A percentile compares a stretch with the other conserved stretches of the same genome.
These are phyloP conservation scores for Cnemophilus loriae DNA, from an alignment of 2,113 vertebrate species.

Conservation along the genomic window DNA sequence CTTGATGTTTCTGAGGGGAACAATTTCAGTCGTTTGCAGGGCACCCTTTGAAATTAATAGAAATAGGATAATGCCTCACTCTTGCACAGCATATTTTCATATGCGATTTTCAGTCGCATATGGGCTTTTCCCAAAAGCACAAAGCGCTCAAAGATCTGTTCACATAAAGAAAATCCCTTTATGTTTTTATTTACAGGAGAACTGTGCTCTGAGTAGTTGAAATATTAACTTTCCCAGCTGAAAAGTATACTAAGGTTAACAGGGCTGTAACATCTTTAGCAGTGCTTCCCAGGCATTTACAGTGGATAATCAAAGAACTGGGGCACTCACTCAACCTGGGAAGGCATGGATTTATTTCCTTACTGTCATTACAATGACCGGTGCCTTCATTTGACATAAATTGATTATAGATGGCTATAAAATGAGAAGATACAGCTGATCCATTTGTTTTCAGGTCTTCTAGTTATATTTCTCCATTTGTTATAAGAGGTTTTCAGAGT, in stretches of 20 bases:
- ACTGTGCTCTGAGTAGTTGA: neutral
- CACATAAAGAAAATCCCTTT: constrained; percentile 3
- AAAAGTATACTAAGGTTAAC: neutral
- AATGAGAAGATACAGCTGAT: neutral
- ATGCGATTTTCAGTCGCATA: neutral
- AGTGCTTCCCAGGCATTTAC: neutral
- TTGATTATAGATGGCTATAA: neutral
- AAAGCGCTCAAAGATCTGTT: neutral
- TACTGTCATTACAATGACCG: neutral
- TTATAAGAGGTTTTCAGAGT: neutral
- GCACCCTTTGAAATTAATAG: neutral
- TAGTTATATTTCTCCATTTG: neutral
- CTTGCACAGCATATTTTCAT: neutral
- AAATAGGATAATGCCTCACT: neutral
- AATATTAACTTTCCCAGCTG: neutral
- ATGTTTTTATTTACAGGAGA: neutral
- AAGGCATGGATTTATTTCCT: neutral
- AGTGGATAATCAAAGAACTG: neutral
- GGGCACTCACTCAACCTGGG: neutral
- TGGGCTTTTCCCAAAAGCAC: neutral
- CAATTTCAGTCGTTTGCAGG: neutral
- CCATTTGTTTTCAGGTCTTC: neutral
- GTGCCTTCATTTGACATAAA: neutral
- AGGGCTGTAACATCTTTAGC: neutral
- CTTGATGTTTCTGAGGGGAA: constrained; percentile 13